Percentiles rank a stretch among this genome's conserved stretches.
phyloP scores from a whole-genome alignment of 2,797 vertebrate genomes.

The Sternarchorhynchus goeldii region DNA sequence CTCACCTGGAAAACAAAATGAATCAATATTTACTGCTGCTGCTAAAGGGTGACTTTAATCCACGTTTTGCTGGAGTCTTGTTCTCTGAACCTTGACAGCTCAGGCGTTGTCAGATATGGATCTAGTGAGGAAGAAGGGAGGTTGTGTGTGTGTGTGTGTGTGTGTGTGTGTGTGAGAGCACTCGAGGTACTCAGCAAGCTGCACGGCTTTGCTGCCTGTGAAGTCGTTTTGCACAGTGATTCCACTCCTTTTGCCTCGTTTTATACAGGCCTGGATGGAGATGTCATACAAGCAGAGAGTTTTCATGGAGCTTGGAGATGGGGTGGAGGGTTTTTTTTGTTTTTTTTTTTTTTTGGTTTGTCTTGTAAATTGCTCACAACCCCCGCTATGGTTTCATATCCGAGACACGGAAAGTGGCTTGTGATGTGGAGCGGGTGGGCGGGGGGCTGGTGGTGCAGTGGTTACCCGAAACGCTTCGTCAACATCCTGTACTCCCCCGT shows the following conservation, averaged over 20 bases:
- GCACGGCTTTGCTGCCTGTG: neutral
- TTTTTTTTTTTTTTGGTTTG: neutral
- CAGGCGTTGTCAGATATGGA: conserved; percentile 74
- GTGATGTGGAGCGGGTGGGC: conserved; percentile 1
- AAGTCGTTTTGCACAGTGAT: neutral
- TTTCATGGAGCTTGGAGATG: neutral
- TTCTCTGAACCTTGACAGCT: conserved; percentile 76
- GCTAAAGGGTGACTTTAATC: conserved; percentile 76
- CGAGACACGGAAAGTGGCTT: neutral
- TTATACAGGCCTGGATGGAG: neutral
- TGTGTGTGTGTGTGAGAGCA: neutral
- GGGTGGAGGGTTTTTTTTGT: too few species aligned
- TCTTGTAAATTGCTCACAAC: neutral
- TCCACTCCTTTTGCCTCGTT: neutral
- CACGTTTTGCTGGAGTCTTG: conserved; percentile 68
- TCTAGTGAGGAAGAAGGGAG: conserved; percentile 60
- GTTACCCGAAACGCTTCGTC: neutral
- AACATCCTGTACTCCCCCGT: neutral
- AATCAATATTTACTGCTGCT: conserved; percentile 73
- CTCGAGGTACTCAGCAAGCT: neutral
- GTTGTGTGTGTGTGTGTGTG: neutral
- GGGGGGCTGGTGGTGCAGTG: conserved; percentile 1
- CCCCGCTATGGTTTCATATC: conserved; percentile 4
- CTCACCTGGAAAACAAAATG: conserved; percentile 71
- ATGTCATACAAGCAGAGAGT: neutral